Evolutionary conservation across 2,888 invertebrate genomes (phyloP), one percentile per base, ranked within the genome.

Genomic region (Palloptera scutellata): DNA sequence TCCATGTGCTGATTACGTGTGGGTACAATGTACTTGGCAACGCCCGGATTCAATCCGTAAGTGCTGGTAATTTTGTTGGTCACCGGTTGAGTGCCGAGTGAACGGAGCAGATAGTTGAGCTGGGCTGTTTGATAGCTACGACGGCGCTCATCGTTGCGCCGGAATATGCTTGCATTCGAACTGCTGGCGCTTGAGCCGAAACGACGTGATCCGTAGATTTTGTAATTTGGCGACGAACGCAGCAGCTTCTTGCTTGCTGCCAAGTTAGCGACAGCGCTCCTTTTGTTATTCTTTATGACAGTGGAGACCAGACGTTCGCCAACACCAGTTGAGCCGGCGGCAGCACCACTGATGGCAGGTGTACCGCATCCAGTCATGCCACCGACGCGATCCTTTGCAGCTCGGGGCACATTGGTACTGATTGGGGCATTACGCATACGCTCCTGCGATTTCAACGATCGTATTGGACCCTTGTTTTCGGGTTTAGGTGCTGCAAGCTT

Each of bases 181-280:
- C 77, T 78, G 8, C 75, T 73, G 5, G 71, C 72, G 63, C 74
- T 76, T 2, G 78, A 76, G 30, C 73, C 71, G 54, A 73, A 77
- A 10, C 71, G 73, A 2, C 75, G 69, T 0, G 72, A 64, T 20
- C 72, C 70, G 51, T 78, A 77, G 66, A 78, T 78, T 57, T 76
- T 76, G 8, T 72, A 76, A 64, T 74, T 77, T 0, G 76, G 75
- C 0, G 74, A 70, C 6, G 72, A 75, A 0, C 70, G 61, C 0
- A 73, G 40, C 1, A 74, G 12, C 42, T 72, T 74, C 30, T 73
- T 76, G 15, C 63, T 66, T 10, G 58, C n/a, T 0, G 54, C 42
- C 2, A 69, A 20, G 40, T 63, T 67, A 1, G 65, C 55, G 1
- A 58, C 54, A 17, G 64, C 58, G 6, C 57, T 40, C 4, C 57